Evolutionary conservation across 2,888 invertebrate genomes (phyloP), one percentile per base, ranked within the genome.

Genomic region (Nymphalis urticae): DNA sequence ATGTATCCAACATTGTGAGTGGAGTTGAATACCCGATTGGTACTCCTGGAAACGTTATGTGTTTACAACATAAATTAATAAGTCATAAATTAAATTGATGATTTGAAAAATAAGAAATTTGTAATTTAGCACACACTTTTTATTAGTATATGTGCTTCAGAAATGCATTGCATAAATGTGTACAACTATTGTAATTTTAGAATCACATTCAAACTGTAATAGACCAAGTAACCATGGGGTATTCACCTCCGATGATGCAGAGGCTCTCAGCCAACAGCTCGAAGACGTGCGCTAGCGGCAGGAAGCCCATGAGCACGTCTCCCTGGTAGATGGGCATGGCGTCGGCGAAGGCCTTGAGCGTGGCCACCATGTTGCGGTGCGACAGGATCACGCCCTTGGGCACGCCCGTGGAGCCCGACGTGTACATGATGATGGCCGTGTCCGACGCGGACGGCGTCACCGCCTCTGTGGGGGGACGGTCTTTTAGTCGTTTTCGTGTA

Each of bases 371-470:
- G 89, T 97, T 97, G 80, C 94, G 95, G 86, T 97, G 97, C 4
- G 96, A 95, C 48, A 97, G 92, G 24, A 97, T 84, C 17, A 97
- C 97, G 79, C 98, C 98, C 90, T 98, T 98, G 0, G 98, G 98
- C 70, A 96, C 95, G 64, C 98, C 99, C 5, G 99, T 99, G 0
- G 98, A 98, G 8, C 99, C 99, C 77, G 98, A 98, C 2, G 99
- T 99, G 93, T 99, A 99, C 99, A 99, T 99, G 54, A 99, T 96
- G 79, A 99, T 97, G 62, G 99, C 99, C 6, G 96, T 95, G 86
- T 99, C 99, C 17, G 94, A 91, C 8, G 95, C 88, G 8, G 88
- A 87, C 1, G 98, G 97, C 8, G 94, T 93, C 6, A 93, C 89
- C 24, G 89, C 83, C 77, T 94, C 95, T 95, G 87, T 16, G 9